These are phyloP conservation scores for Scylla paramamosain DNA, from an alignment of 1,140 invertebrate genomes.

Conservation along the genomic window DNA sequence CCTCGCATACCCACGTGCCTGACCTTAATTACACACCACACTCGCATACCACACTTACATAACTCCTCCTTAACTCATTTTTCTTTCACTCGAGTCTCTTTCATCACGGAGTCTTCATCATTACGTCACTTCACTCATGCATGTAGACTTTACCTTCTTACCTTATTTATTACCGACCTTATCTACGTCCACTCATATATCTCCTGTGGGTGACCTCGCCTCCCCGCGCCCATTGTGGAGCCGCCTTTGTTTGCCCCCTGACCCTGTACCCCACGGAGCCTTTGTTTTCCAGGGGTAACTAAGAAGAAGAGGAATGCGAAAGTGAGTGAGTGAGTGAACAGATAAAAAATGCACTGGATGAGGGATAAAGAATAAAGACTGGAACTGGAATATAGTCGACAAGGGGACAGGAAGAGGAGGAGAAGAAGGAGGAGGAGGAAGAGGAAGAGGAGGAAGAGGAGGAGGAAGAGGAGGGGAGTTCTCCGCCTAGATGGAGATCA, in stretches of 20 bases:
- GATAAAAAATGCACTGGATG: neutral
- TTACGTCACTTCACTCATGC: neutral
- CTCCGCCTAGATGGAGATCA: conserved; percentile 44
- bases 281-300: neutral
- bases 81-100: neutral
- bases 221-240: neutral
- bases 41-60: neutral
- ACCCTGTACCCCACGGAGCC: neutral
- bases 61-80: neutral
- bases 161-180: neutral
- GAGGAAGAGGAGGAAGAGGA: conserved; percentile 2
- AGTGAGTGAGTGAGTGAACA: neutral
- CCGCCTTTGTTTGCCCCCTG: neutral
- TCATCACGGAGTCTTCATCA: neutral
- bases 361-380: neutral
- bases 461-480: conserved; percentile 4
- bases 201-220: neutral
- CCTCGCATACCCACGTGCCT: neutral
- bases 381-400: neutral
- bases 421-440: neutral
- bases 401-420: neutral
- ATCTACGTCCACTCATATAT: neutral
- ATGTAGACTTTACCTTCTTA: neutral
- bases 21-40: neutral
- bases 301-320: neutral